phyloP scores from a whole-genome alignment of 2,797 vertebrate species.

The Nannoperca australis region DNA sequence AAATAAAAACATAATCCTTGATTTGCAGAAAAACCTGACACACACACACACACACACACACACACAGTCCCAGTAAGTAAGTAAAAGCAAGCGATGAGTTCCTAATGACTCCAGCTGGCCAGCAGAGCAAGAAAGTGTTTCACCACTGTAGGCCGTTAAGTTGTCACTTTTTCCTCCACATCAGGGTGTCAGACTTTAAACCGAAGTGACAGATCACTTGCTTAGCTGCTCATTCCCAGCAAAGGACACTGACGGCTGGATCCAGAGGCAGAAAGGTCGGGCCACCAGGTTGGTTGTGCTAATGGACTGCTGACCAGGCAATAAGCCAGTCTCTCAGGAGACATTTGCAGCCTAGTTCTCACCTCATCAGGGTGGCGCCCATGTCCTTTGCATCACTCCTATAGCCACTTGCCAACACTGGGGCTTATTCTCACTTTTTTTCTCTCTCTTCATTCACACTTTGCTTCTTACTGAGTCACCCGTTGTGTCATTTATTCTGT shows the following conservation, averaged over 20 bases:
- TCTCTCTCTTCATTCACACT: constrained; percentile 31
- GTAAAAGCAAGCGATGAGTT: constrained; percentile 59
- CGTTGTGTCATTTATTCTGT: constrained; percentile 12
- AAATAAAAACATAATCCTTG: constrained; percentile 44
- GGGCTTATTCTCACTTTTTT: constrained; percentile 37
- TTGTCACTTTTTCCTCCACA: constrained; percentile 71
- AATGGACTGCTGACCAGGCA: constrained; percentile 80
- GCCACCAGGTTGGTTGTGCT: constrained; percentile 73
- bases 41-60: constrained; percentile 3
- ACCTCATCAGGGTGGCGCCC: constrained; percentile 51
- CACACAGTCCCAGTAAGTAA: constrained; percentile 35
- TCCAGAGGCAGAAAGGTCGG: constrained; percentile 75
- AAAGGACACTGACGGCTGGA: constrained; percentile 69
- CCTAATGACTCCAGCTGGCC: constrained; percentile 68
- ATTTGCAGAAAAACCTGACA: constrained; percentile 31
- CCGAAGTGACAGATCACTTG: constrained; percentile 76
- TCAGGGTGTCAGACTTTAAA: constrained; percentile 76
- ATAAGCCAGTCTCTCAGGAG: constrained; percentile 68
- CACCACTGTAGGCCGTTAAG: constrained; percentile 61
- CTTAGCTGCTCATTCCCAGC: constrained; percentile 60
- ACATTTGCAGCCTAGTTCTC: constrained; percentile 71
- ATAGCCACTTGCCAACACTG: constrained; percentile 15
- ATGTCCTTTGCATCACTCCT: constrained; percentile 48
- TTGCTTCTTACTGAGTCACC: constrained; percentile 4
- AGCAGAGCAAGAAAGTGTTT: constrained; percentile 62